Evolutionary conservation across 2,888 invertebrate species (phyloP).

Genomic region (Drosophila mettleri): DNA sequence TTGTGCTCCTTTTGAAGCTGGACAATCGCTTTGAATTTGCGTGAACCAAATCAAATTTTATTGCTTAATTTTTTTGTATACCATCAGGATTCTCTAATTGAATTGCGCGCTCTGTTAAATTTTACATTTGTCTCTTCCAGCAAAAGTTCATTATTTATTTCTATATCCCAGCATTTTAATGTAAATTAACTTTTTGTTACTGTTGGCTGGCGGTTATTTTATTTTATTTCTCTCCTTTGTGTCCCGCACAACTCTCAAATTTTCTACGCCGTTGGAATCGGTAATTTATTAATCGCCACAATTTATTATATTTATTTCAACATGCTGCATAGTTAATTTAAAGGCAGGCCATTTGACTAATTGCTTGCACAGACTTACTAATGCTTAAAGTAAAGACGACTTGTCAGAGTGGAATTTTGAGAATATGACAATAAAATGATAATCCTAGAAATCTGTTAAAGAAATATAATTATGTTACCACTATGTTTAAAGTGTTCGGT

Average conservation of each 20-base stretch:
- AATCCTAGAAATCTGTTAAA: neutral
- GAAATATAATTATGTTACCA: too few species aligned
- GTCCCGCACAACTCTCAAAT: constrained; percentile 27
- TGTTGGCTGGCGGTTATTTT: constrained; percentile 18
- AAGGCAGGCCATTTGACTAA: neutral
- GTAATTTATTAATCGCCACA: constrained; percentile 59
- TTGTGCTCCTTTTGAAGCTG: constrained; percentile 66
- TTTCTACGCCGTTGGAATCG: constrained; percentile 38
- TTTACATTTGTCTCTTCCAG: constrained; percentile 73
- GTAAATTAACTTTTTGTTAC: constrained; percentile 62
- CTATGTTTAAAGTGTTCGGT: too few species aligned
- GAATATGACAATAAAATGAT: neutral
- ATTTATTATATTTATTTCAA: constrained; percentile 50
- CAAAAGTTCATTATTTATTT: constrained; percentile 75
- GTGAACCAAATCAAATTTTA: constrained; percentile 85
- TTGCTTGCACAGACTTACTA: neutral
- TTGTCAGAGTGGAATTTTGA: neutral
- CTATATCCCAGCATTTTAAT: constrained; percentile 57
- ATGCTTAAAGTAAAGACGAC: too few species aligned
- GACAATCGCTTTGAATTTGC: constrained; percentile 76
- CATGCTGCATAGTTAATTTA: constrained; percentile 10
- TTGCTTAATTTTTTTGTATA: constrained; percentile 84
- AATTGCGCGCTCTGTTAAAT: constrained; percentile 76
- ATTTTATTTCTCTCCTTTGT: constrained; percentile 17
- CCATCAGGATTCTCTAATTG: constrained; percentile 63